Evolutionary conservation across 2,797 vertebrate genomes (phyloP).

Genomic region (Antennarius maculatus): DNA sequence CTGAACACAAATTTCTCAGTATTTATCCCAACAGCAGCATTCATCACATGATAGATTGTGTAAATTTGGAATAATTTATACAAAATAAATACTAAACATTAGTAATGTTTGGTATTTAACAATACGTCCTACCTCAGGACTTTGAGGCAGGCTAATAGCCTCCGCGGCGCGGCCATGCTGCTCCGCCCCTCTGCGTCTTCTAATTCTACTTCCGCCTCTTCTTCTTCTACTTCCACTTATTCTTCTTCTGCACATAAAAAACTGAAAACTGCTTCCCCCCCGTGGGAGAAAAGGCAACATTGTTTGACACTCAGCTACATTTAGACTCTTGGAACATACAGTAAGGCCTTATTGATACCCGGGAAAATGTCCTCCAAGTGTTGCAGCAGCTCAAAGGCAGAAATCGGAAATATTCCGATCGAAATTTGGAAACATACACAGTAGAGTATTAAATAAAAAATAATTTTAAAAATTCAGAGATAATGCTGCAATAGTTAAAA

Average conservation of each 20-base stretch:
- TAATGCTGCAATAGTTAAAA: no score
- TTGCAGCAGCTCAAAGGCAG: no score
- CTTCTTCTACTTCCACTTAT: neutral
- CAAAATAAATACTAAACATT: rapidly evolving
- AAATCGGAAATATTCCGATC: no score
- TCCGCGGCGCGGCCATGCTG: conserved; percentile 75
- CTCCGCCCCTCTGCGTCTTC: conserved; percentile 36
- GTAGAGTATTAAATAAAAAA: no score
- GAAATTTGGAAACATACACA: no score
- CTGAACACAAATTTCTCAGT: neutral
- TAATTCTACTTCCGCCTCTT: neutral
- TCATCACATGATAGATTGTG: rapidly evolving
- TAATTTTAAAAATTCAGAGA: no score
- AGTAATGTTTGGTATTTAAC: neutral
- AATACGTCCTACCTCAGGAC: conserved; percentile 68
- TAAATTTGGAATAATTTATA: rapidly evolving
- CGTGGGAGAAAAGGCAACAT: conserved; percentile 11
- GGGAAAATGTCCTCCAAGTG: no score
- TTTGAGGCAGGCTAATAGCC: conserved; percentile 36
- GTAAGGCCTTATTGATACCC: no score
- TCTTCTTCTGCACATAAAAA: neutral
- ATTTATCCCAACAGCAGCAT: rapidly evolving
- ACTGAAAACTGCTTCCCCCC: conserved; percentile 15
- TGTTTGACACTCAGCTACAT: no score
- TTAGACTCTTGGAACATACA: neutral